Evolutionary conservation across 2,888 invertebrate genomes (phyloP).

Genomic region (Scaptomyza parva): DNA sequence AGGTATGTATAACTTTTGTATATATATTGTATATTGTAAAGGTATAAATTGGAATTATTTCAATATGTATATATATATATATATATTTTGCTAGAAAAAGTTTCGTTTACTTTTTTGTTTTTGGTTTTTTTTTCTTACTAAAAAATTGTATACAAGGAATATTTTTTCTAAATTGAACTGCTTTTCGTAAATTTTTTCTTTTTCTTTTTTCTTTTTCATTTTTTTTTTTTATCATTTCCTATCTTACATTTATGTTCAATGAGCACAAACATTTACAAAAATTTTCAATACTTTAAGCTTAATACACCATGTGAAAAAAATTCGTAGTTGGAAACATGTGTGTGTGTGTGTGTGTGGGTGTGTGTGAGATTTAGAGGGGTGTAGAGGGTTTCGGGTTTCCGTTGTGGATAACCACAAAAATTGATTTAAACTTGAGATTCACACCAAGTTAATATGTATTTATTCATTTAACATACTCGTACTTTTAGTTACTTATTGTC

Average conservation of each 20-base stretch:
- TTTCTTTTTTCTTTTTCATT: slow-evolving; percentile 16
- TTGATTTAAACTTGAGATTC: slow-evolving; percentile 25
- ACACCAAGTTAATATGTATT: slow-evolving; percentile 19
- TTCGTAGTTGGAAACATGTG: slow-evolving; percentile 67
- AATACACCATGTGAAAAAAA: slow-evolving; percentile 71
- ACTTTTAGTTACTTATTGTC: slow-evolving; percentile 74
- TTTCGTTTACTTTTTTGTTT: slow-evolving; percentile 38
- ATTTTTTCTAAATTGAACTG: slow-evolving; percentile 67
- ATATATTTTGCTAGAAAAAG: slow-evolving; percentile 73
- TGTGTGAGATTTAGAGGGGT: neutral
- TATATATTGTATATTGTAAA: slow-evolving; percentile 63
- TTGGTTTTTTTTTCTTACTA: no score
- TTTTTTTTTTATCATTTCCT: slow-evolving; percentile 17
- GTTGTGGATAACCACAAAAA: no score
- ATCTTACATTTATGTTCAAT: slow-evolving; percentile 31
- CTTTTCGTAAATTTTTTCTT: slow-evolving; percentile 17
- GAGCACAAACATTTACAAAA: slow-evolving; percentile 52
- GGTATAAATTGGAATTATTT: slow-evolving; percentile 61
- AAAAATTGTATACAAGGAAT: slow-evolving; percentile 73
- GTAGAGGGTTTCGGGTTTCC: slow-evolving; percentile 9
- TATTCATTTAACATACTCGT: slow-evolving; percentile 30
- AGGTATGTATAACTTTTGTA: slow-evolving; percentile 47
- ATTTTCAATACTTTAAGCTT: slow-evolving; percentile 53
- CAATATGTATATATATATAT: slow-evolving; percentile 36
- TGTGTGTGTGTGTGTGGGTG: slow-evolving; percentile 7